Conservation (phyloP, 2,797 vertebrate species). For the Xiphorhynchus erythropygius region DNA sequence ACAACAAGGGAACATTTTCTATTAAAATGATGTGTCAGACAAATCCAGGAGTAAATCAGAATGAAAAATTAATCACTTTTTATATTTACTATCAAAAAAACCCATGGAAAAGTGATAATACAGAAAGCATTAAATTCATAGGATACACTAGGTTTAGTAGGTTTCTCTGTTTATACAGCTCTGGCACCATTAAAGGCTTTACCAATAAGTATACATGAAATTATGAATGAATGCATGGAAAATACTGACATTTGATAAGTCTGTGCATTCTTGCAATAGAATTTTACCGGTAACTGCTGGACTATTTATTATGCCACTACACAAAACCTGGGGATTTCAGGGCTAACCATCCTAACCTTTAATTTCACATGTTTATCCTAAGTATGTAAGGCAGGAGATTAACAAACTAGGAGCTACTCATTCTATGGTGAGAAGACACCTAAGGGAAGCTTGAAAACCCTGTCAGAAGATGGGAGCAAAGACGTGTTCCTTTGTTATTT, state of each 20-base stretch:
- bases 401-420: background rate
- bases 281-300: background rate
- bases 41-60: background rate
- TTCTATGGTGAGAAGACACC: background rate
- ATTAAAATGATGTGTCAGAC: background rate
- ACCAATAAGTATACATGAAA: background rate
- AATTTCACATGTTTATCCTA: background rate
- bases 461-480: background rate
- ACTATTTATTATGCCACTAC: background rate
- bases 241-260: background rate
- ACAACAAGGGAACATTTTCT: background rate
- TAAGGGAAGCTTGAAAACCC: background rate
- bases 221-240: background rate
- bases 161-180: background rate
- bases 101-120: background rate
- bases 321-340: background rate
- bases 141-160: background rate
- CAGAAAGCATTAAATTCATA: background rate
- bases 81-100: background rate
- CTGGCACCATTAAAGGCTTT: background rate
- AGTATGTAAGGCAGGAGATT: background rate
- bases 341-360: background rate
- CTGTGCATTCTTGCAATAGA: background rate
- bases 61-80: background rate
- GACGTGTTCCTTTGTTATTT: background rate